phyloP scores from a whole-genome alignment of 2,888 invertebrate species.

The Glyphotaelius pellucidus region DNA sequence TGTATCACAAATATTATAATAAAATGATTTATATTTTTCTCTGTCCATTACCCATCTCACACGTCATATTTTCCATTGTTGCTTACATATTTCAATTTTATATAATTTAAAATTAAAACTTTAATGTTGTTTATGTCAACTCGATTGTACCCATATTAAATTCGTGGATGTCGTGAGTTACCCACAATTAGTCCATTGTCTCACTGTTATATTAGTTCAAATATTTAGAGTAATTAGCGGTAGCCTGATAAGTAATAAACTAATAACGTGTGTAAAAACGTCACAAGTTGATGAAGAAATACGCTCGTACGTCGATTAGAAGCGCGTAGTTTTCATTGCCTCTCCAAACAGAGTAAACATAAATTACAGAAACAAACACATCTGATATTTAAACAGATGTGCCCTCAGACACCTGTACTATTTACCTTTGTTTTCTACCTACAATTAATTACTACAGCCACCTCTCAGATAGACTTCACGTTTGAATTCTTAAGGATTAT shows the following conservation, averaged over 20 bases:
- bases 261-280: background rate
- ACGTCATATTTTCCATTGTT: background rate
- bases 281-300: background rate
- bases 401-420: background rate
- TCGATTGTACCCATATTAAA: background rate
- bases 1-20: background rate
- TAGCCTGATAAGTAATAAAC: no score
- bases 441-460: background rate
- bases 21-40: background rate
- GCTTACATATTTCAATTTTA: background rate
- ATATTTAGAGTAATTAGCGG: no score
- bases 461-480: slow-evolving; percentile 1
- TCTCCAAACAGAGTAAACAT: background rate
- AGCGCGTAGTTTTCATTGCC: background rate
- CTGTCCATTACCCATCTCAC: background rate
- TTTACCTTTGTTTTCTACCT: background rate
- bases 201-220: background rate
- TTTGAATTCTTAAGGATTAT: background rate
- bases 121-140: background rate
- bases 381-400: background rate
- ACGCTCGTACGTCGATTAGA: background rate
- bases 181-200: background rate
- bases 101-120: background rate
- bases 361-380: background rate
- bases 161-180: background rate